Base-by-base conservation (phyloP, 2,113 vertebrate genomes). In the Chaetorhynchus papuensis region DNA sequence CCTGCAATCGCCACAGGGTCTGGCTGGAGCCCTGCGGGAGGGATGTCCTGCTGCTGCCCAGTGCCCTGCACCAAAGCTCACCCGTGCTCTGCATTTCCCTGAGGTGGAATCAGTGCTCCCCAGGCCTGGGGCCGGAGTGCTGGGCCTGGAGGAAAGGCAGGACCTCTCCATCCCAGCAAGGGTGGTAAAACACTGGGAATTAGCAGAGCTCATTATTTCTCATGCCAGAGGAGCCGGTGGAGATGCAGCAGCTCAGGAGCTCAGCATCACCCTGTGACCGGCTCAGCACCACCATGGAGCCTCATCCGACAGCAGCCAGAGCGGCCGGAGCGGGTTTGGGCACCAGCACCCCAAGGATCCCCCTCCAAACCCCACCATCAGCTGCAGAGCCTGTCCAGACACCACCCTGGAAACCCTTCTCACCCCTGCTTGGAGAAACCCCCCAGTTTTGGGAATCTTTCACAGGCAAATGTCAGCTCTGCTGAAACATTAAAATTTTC, bases 1-100 rank as follows among this genome's bases (percentile, higher is more conserved):
- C 31, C 33, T 2, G 44, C 41, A 23, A 15, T 0, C 0, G 0
- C 16, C 23, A 7, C 26, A 0, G 13, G 23, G 53, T 3, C 18
- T 1, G 1, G 11, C 30, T 3, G n/a, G 33, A 83, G 47, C 33
- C 15, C 31, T 3, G 24, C 2, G 0, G 21, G 33, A 44, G 37
- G 19, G 41, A 13, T 3, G 2, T 4, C 57, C 37, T 10, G 1
- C 30, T 3, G 37, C 61, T 65, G 42, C 88, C 7, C 84, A 2
- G 20, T 52, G 66, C 17, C 59, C 59, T 60, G 59, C 4, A 24
- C 68, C 54, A 21, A 3, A 65, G 26, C 82, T 24, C 70, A 31
- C 65, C 85, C 45, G 13, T 1, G 4, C 37, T 19, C 13, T 0
- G 3, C 57, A 12, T 13, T 60, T 30, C 79, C 63, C 68, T 1